A percentile compares a stretch with the other conserved stretches of the same genome.
Evolutionary conservation across 2,888 invertebrate species (phyloP).

Genomic region (Acronicta psi): DNA sequence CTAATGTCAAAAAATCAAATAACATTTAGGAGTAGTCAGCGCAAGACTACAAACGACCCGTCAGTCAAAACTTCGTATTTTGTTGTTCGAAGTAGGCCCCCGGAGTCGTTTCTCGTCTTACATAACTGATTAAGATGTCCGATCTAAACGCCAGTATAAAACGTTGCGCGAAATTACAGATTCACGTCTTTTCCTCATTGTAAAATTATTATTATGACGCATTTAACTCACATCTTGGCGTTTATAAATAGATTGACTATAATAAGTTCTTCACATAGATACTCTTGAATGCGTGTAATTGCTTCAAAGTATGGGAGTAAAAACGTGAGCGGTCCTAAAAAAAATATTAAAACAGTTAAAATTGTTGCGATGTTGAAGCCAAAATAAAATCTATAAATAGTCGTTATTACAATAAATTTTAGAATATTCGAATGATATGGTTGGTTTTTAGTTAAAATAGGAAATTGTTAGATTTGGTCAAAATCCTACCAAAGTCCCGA

Average conservation of each 20-base stretch:
- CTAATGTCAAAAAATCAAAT: no score
- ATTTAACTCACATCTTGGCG: constrained; percentile 14
- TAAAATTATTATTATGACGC: constrained; percentile 29
- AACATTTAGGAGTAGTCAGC: no score
- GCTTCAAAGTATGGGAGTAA: constrained; percentile 7
- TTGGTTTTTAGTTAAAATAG: no score
- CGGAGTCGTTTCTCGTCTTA: constrained; percentile 8
- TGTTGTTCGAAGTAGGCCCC: no score
- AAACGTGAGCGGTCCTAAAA: constrained; percentile 1
- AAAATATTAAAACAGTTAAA: neutral
- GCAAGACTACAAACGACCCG: no score
- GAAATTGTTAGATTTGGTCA: no score
- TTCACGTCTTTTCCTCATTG: constrained; percentile 45
- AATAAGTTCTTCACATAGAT: constrained; percentile 26
- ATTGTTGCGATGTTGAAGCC: no score
- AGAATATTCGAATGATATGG: no score
- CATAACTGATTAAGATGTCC: constrained; percentile 33
- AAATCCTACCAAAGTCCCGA: no score
- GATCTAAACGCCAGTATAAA: constrained; percentile 27
- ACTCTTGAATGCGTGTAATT: constrained; percentile 12
- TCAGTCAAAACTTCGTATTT: no score
- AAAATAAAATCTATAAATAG: no score
- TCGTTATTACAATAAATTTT: no score
- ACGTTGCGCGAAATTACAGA: constrained; percentile 26
- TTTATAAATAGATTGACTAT: constrained; percentile 31